Evolutionary conservation across 2,888 invertebrate genomes (phyloP).

Genomic region (Tachina fera): DNA sequence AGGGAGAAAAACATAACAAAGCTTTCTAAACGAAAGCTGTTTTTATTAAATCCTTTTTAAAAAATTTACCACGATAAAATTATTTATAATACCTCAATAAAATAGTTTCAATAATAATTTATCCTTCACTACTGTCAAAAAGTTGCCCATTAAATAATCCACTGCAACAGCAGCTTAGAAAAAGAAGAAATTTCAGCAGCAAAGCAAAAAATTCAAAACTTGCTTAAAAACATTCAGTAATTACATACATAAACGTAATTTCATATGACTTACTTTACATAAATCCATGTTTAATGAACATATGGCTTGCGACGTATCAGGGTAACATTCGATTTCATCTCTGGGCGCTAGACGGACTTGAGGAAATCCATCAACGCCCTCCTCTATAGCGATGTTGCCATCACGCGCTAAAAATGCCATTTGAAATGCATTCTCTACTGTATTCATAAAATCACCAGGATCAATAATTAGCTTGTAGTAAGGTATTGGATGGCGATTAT

Average conservation of each 20-base stretch:
- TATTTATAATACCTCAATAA: too few species aligned
- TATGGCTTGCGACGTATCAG: conserved; percentile 77
- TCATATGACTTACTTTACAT: conserved; percentile 74
- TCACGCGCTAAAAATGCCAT: conserved; percentile 85
- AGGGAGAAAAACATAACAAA: too few species aligned
- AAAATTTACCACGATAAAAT: too few species aligned
- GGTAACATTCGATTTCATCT: conserved; percentile 60
- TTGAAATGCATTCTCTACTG: conserved; percentile 86
- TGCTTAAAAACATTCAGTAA: neutral
- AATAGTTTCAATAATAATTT: too few species aligned
- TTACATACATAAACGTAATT: neutral
- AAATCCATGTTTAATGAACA: conserved; percentile 76
- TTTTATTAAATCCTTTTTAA: too few species aligned
- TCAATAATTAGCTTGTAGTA: conserved; percentile 85
- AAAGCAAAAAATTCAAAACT: neutral
- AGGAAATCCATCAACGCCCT: conserved; percentile 81
- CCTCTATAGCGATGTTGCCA: conserved; percentile 83
- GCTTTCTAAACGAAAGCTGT: too few species aligned
- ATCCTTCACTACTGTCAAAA: too few species aligned
- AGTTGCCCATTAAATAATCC: too few species aligned
- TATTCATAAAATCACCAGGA: conserved; percentile 84
- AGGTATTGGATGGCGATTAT: conserved; percentile 83
- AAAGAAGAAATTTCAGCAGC: too few species aligned
- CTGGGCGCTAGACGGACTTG: conserved; percentile 74
- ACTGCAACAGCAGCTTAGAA: too few species aligned